Percentiles rank a stretch among this genome's conserved stretches.
phyloP scores from a whole-genome alignment of 2,888 invertebrate species.

The Margaritifera margaritifera region DNA sequence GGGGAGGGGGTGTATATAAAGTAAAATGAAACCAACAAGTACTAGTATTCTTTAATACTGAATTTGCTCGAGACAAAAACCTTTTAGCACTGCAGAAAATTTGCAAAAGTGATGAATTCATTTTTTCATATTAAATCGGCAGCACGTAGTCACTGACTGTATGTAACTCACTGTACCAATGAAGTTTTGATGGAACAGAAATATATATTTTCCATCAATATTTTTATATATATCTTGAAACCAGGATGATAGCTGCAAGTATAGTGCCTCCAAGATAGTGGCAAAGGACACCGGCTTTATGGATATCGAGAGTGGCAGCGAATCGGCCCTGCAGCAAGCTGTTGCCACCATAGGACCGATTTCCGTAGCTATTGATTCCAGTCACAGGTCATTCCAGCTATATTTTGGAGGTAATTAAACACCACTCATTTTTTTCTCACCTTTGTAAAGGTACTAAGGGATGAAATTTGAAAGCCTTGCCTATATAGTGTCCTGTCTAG shows the following conservation, averaged over 20 bases:
- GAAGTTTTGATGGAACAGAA: too few relatives aligned
- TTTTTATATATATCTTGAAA: constrained; percentile 1
- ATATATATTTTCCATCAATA: neutral
- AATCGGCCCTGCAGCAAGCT: constrained; percentile 49
- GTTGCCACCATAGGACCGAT: constrained; percentile 77
- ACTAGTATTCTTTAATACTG: too few relatives aligned
- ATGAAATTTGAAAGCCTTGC: neutral
- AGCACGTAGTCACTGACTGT: too few relatives aligned
- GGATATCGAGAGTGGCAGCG: constrained; percentile 51
- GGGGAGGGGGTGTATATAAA: too few relatives aligned
- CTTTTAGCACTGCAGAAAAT: too few relatives aligned
- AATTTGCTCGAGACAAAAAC: too few relatives aligned
- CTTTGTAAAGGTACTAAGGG: neutral
- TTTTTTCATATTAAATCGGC: too few relatives aligned
- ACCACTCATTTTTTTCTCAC: neutral
- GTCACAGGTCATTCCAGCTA: constrained; percentile 76
- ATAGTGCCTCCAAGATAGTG: constrained; percentile 38
- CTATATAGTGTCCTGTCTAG: too few relatives aligned
- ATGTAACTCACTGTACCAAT: too few relatives aligned
- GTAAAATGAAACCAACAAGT: too few relatives aligned
- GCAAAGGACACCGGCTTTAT: constrained; percentile 53
- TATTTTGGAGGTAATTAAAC: constrained; percentile 46
- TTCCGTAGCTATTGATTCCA: constrained; percentile 91
- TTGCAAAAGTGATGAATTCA: too few relatives aligned
- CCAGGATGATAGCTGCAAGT: constrained; percentile 47